A percentile compares a stretch with the other conserved stretches of the same genome.
phyloP scores from a whole-genome alignment of 2,113 vertebrate species.

The Phyllopteryx taeniolatus region DNA sequence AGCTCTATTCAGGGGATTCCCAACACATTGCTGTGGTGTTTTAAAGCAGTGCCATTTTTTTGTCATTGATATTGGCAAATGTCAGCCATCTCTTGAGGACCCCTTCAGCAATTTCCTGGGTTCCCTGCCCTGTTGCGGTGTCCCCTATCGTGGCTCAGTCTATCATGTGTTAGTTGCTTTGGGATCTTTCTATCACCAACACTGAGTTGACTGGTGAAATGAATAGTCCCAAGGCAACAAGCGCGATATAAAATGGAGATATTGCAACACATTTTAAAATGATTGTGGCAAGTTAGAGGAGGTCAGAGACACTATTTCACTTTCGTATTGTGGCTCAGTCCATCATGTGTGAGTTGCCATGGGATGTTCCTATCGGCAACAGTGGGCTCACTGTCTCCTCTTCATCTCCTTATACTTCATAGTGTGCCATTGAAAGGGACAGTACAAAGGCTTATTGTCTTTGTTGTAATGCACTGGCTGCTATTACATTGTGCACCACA shows the following conservation, averaged over 20 bases:
- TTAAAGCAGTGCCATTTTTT: not conserved
- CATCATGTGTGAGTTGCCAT: slow-evolving; percentile 39
- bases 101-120: not conserved
- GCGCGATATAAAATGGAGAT: no score
- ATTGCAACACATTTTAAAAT: no score
- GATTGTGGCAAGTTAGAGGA: not conserved
- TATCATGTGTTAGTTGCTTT: no score
- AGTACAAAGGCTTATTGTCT: slow-evolving; percentile 57
- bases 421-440: slow-evolving; percentile 23
- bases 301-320: not conserved
- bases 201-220: no score
- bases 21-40: not conserved
- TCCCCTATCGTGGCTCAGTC: no score
- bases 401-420: slow-evolving; percentile 53
- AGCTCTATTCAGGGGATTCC: not conserved
- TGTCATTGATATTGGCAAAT: not conserved
- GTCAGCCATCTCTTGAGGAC: not conserved
- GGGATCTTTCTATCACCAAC: no score
- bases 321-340: slow-evolving; percentile 10
- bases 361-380: slow-evolving; percentile 36
- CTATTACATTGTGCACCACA: slow-evolving; percentile 38
- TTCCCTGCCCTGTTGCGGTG: no score
- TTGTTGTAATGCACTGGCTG: not conserved
- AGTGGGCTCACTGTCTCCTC: slow-evolving; percentile 49
- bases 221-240: no score